phyloP scores from a whole-genome alignment of 2,113 vertebrate genomes.

The Lampris incognitus region DNA sequence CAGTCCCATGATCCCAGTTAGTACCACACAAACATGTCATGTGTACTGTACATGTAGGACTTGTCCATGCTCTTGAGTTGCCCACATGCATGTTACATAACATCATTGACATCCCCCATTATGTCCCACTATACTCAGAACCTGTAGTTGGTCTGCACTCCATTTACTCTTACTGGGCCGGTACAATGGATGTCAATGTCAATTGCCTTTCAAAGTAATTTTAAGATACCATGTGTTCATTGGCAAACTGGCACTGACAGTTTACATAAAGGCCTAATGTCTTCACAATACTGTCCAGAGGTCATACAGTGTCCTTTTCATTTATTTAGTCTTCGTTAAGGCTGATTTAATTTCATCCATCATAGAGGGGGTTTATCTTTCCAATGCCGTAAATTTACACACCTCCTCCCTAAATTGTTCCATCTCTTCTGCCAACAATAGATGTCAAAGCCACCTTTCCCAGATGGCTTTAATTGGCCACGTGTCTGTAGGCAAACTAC shows the following conservation, averaged over 20 bases:
- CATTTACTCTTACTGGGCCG: neutral
- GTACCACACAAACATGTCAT: neutral
- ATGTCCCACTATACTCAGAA: neutral
- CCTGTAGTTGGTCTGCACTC: neutral
- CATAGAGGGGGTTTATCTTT: constrained; percentile 27
- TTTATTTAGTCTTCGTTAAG: constrained; percentile 24
- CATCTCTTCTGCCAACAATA: constrained; percentile 50
- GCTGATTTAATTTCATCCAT: constrained; percentile 36
- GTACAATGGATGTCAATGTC: constrained; percentile 3
- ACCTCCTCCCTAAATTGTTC: constrained; percentile 46
- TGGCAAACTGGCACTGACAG: constrained; percentile 27
- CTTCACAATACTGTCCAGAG: constrained; percentile 27
- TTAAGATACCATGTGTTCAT: constrained; percentile 13
- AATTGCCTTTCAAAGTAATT: neutral
- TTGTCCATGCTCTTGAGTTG: neutral
- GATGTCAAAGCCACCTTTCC: constrained; percentile 42
- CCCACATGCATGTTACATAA: neutral
- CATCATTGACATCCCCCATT: neutral
- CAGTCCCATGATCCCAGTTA: too few species aligned
- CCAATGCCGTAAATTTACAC: constrained; percentile 43
- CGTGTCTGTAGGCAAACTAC: constrained; percentile 66
- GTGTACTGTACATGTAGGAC: neutral
- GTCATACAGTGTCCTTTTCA: constrained; percentile 14
- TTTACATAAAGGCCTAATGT: constrained; percentile 40
- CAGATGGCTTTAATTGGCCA: constrained; percentile 75